Conservation (phyloP, 2,113 vertebrate genomes). For the Brevimyrus niger region DNA sequence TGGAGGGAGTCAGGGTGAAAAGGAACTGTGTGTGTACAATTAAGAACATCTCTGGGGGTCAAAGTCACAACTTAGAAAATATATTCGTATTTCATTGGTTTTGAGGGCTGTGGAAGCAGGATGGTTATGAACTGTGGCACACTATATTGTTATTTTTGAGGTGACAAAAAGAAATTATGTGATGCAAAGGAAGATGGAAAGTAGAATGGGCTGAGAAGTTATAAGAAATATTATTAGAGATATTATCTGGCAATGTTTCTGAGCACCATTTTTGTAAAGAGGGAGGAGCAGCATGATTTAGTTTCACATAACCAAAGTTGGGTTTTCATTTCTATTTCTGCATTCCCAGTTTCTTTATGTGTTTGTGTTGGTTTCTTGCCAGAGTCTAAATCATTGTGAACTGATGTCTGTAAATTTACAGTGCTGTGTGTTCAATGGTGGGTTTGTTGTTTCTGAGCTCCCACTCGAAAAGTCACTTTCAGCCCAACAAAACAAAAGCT, state of each 20-base stretch:
- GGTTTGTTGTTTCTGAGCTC: not conserved
- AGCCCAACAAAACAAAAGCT: not conserved
- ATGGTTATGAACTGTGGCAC: not conserved
- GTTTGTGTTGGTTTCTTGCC: not conserved
- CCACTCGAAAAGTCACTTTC: not conserved
- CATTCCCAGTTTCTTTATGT: not conserved
- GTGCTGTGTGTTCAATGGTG: not conserved
- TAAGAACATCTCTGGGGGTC: not conserved
- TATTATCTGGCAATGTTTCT: not conserved
- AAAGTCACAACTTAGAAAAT: not conserved
- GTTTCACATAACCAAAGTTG: not conserved
- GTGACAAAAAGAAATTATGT: too few relatives aligned
- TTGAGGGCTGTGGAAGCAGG: not conserved
- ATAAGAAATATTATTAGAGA: not conserved
- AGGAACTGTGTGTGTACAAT: not conserved
- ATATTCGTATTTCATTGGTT: not conserved
- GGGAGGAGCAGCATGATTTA: not conserved
- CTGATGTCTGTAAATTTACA: not conserved
- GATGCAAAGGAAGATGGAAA: not conserved
- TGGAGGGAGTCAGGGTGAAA: not conserved
- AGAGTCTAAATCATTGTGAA: not conserved
- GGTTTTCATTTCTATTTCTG: not conserved
- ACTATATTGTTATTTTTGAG: too few relatives aligned
- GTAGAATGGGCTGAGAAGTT: not conserved
- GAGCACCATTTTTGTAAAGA: not conserved